phyloP scores from a whole-genome alignment of 2,113 vertebrate genomes.

The Silurus glanis region DNA sequence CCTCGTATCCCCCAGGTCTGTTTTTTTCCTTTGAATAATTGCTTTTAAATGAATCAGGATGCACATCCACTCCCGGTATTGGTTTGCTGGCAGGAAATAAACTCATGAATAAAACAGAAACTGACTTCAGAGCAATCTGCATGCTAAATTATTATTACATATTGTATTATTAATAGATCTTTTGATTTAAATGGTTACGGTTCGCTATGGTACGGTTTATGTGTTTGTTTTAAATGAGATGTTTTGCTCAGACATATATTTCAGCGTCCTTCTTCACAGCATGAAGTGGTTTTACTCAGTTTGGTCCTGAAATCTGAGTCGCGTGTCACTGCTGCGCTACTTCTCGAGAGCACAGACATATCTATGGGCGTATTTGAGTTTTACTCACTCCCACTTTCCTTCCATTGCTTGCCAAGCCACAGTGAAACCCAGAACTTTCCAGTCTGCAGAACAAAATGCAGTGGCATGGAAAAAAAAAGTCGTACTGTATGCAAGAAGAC shows the following conservation, averaged over 20 bases:
- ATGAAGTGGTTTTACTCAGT: conserved; percentile 38
- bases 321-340: conserved; percentile 57
- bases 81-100: neutral
- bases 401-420: conserved; percentile 49
- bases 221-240: neutral
- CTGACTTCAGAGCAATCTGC: neutral
- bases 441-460: conserved; percentile 36
- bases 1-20: neutral
- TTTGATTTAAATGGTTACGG: neutral
- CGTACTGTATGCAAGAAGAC: conserved; percentile 9
- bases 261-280: conserved; percentile 29
- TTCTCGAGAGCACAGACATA: conserved; percentile 59
- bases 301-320: conserved; percentile 50
- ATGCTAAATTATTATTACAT: neutral
- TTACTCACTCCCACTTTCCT: conserved; percentile 49
- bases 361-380: conserved; percentile 57
- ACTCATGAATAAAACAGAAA: neutral
- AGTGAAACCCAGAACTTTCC: conserved; percentile 57
- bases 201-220: neutral
- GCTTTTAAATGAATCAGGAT: neutral
- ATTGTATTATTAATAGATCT: neutral
- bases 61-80: neutral
- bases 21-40: neutral
- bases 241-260: neutral
- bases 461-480: conserved; percentile 25